These are phyloP conservation scores for Naja naja DNA, from an alignment of 2,113 vertebrate genomes.

Conservation along the genomic window DNA sequence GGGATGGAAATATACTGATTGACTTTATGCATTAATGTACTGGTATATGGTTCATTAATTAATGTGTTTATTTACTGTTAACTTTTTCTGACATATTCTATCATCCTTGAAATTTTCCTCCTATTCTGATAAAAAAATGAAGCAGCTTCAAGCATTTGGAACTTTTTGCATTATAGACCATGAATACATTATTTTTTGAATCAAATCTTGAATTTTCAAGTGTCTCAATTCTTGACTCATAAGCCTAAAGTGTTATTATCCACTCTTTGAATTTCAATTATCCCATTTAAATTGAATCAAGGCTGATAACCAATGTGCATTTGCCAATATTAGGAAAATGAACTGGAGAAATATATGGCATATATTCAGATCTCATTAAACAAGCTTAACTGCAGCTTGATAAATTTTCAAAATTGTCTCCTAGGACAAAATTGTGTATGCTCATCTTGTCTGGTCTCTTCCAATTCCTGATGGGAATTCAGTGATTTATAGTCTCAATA, in stretches of 20 bases:
- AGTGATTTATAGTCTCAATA: neutral
- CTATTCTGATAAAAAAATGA: neutral
- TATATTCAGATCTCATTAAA: neutral
- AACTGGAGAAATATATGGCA: neutral
- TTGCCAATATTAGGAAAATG: neutral
- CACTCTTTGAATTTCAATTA: neutral
- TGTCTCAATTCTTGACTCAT: neutral
- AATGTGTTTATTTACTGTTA: neutral
- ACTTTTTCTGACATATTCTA: neutral
- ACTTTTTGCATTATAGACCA: neutral
- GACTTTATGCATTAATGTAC: neutral
- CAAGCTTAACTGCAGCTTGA: neutral
- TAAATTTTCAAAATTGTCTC: neutral
- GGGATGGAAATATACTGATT: neutral
- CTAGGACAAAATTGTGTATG: neutral
- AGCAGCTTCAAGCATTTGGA: neutral
- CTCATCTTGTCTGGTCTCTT: neutral
- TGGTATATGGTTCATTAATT: neutral
- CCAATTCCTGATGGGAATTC: neutral
- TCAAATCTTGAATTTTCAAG: neutral
- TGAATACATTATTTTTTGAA: neutral
- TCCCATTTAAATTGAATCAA: neutral
- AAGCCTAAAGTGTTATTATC: neutral
- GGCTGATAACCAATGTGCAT: neutral
- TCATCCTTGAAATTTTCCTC: neutral